phyloP scores from a whole-genome alignment of 1,140 invertebrate species.

The Saccostrea glomerata region DNA sequence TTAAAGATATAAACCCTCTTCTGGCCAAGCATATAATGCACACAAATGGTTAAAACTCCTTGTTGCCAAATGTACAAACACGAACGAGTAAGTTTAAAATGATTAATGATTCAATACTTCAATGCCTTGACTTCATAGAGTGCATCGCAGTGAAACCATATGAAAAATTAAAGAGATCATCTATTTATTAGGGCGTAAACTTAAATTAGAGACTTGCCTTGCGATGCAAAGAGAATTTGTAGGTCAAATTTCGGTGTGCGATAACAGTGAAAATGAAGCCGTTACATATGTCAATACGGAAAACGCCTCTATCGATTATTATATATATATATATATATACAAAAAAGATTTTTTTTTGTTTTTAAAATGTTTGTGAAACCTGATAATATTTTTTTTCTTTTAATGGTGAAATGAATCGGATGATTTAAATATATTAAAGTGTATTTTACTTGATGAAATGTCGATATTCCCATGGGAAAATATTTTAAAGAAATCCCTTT shows the following conservation, averaged over 20 bases:
- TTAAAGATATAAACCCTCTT: neutral
- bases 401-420: neutral
- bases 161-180: neutral
- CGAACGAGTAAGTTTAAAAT: neutral
- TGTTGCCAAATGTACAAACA: conserved; percentile 13
- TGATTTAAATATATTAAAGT: neutral
- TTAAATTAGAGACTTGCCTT: conserved; percentile 2
- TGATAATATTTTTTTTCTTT: neutral
- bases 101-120: conserved; percentile 8
- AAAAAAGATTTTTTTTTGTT: neutral
- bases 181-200: neutral
- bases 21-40: neutral
- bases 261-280: neutral
- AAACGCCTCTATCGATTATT: neutral
- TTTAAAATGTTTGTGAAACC: neutral
- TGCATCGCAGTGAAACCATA: neutral
- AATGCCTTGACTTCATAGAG: neutral
- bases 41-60: conserved; percentile 3
- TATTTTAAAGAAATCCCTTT: neutral
- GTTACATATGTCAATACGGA: neutral
- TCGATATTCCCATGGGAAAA: neutral
- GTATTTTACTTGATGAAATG: neutral
- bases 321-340: neutral
- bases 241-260: neutral
- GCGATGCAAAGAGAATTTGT: neutral